Evolutionary conservation across 1,140 invertebrate species (phyloP).

Genomic region (Theocolax elegans): DNA sequence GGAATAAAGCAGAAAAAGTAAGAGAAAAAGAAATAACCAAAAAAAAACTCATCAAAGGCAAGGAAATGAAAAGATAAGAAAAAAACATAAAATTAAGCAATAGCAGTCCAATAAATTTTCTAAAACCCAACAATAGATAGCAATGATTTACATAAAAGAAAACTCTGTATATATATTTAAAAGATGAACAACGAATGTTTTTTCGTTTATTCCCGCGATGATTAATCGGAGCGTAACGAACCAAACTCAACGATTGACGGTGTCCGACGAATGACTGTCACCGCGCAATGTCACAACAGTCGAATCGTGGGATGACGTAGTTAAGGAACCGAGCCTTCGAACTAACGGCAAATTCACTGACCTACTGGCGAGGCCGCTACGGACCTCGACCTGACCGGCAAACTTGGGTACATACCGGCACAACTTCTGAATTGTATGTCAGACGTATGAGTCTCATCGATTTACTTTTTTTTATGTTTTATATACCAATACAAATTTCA

Average conservation of each 20-base stretch:
- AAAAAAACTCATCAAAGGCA: too few relatives aligned
- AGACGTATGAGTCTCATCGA: neutral
- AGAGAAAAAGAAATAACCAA: too few relatives aligned
- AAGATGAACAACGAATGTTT: too few relatives aligned
- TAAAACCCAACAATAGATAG: too few relatives aligned
- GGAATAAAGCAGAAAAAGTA: too few relatives aligned
- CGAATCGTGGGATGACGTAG: constrained; percentile 45
- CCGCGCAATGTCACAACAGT: neutral
- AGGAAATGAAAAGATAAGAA: too few relatives aligned
- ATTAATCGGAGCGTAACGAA: constrained; percentile 26
- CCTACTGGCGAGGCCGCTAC: constrained; percentile 53
- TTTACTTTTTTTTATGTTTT: constrained; percentile 3
- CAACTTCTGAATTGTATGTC: constrained; percentile 36
- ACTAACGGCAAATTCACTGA: constrained; percentile 58
- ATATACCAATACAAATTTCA: too few relatives aligned
- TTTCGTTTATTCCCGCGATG: neutral
- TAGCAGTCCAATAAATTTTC: too few relatives aligned
- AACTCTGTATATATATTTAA: too few relatives aligned
- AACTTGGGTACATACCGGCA: neutral
- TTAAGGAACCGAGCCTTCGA: constrained; percentile 28
- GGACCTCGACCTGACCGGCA: constrained; percentile 19
- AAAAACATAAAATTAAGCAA: too few relatives aligned
- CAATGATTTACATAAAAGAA: too few relatives aligned
- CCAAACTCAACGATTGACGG: neutral
- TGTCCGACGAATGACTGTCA: neutral